Evolutionary conservation across 2,888 invertebrate species (phyloP).

Genomic region (Pardosa pseudoannulata): DNA sequence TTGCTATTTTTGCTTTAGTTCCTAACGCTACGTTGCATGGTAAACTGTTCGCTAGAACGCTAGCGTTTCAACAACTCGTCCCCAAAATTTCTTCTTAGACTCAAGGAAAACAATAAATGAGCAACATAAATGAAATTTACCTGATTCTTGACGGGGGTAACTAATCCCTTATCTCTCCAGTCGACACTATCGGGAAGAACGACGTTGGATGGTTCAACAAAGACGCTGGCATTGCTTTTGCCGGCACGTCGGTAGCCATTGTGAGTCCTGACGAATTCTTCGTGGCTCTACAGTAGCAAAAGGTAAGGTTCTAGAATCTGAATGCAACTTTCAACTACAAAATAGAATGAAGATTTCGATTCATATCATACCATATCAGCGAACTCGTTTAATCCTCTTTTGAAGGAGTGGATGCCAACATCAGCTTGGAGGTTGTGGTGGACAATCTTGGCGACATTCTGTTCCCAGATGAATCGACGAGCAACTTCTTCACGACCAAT

Average conservation of each 20-base stretch:
- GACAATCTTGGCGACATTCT: slow-evolving; percentile 32
- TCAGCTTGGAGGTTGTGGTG: slow-evolving; percentile 44
- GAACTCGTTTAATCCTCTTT: slow-evolving; percentile 40
- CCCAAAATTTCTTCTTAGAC: too few relatives aligned
- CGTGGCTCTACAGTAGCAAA: slow-evolving; percentile 18
- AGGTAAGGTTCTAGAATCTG: too few relatives aligned
- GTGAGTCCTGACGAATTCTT: slow-evolving; percentile 43
- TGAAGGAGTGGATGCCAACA: slow-evolving; percentile 36
- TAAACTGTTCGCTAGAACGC: too few relatives aligned
- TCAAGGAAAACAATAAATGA: too few relatives aligned
- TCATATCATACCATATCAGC: slow-evolving; percentile 33
- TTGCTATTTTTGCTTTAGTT: too few relatives aligned
- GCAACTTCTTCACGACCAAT: slow-evolving; percentile 16
- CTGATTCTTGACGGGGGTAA: slow-evolving; percentile 75
- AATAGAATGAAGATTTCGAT: too few relatives aligned
- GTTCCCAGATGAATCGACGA: slow-evolving; percentile 32
- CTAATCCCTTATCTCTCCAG: slow-evolving; percentile 76
- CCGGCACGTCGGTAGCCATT: slow-evolving; percentile 24
- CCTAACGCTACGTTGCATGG: too few relatives aligned
- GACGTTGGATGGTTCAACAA: slow-evolving; percentile 19
- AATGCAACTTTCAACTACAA: too few relatives aligned
- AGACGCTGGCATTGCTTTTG: neutral
- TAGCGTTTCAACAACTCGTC: too few relatives aligned
- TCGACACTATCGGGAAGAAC: slow-evolving; percentile 74
- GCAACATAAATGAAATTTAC: too few relatives aligned